These are phyloP conservation scores for Galeopsomyia nigrocyanea DNA, from an alignment of 2,888 invertebrate genomes.

Conservation along the genomic window DNA sequence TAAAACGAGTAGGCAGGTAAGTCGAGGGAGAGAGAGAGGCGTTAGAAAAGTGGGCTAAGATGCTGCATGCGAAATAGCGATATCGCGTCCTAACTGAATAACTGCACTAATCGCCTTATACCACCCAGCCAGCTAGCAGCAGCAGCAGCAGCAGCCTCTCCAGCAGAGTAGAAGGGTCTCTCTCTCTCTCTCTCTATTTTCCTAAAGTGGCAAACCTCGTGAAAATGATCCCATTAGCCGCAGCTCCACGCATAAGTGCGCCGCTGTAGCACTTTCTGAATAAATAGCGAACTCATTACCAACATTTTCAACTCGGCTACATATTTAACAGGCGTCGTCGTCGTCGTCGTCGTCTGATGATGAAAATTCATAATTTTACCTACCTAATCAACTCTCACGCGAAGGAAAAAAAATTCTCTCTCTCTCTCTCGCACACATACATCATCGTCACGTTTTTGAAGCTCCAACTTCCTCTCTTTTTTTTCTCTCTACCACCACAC, in stretches of 20 bases:
- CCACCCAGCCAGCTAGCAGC: constrained; percentile 10
- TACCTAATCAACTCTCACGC: too few relatives aligned
- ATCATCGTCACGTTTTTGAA: constrained; percentile 45
- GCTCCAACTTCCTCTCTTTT: constrained; percentile 38
- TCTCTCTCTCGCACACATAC: constrained; percentile 20
- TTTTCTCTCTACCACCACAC: too few relatives aligned
- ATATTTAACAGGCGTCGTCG: too few relatives aligned
- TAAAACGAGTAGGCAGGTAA: background rate
- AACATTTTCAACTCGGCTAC: too few relatives aligned
- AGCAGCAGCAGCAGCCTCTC: background rate
- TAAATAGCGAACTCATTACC: constrained; percentile 10
- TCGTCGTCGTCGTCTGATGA: too few relatives aligned
- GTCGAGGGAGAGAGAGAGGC: background rate
- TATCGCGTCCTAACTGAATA: constrained; percentile 42
- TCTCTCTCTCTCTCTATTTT: constrained; percentile 31
- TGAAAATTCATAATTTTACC: too few relatives aligned
- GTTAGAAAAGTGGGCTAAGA: constrained; percentile 31
- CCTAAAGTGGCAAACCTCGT: constrained; percentile 35
- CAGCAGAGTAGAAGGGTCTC: too few relatives aligned
- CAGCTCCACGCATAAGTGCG: constrained; percentile 19
- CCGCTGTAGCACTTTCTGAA: constrained; percentile 12
- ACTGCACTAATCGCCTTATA: constrained; percentile 45
- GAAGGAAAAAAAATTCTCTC: too few relatives aligned
- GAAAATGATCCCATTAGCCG: constrained; percentile 40
- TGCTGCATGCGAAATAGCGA: constrained; percentile 38